These are phyloP conservation scores for Trachelus stipa DNA, from an alignment of 2,888 invertebrate species.

Conservation along the genomic window DNA sequence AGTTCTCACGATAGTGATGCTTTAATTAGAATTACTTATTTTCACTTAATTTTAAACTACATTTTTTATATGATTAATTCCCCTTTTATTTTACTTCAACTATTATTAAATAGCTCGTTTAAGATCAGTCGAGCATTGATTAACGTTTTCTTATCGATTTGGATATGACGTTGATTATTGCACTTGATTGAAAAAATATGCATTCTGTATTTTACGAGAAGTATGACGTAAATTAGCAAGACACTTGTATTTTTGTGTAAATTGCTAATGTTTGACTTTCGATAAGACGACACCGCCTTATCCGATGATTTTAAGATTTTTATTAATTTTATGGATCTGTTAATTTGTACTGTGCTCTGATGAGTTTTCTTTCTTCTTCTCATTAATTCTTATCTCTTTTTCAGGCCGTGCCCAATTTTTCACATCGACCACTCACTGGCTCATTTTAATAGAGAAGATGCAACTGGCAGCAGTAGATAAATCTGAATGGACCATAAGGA, in stretches of 20 bases:
- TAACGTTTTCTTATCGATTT: background rate
- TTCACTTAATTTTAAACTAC: background rate
- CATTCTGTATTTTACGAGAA: background rate
- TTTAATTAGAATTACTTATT: background rate
- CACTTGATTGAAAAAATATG: background rate
- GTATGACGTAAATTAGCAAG: background rate
- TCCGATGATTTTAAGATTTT: background rate
- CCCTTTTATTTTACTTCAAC: background rate
- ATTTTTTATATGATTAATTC: background rate
- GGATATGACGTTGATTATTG: background rate
- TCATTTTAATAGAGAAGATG: background rate
- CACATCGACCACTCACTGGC: background rate
- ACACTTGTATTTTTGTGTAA: background rate
- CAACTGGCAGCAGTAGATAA: background rate
- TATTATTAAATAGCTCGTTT: background rate
- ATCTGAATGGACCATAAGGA: background rate
- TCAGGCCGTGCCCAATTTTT: background rate
- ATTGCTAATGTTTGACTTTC: background rate
- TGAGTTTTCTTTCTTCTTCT: background rate
- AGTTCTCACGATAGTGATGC: background rate
- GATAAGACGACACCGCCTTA: background rate
- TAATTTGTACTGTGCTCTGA: background rate
- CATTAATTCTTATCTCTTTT: background rate
- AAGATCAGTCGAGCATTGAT: background rate
- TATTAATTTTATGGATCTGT: background rate